These are phyloP conservation scores for Pangasius djambal DNA, from an alignment of 2,797 vertebrate species.

Conservation along the genomic window DNA sequence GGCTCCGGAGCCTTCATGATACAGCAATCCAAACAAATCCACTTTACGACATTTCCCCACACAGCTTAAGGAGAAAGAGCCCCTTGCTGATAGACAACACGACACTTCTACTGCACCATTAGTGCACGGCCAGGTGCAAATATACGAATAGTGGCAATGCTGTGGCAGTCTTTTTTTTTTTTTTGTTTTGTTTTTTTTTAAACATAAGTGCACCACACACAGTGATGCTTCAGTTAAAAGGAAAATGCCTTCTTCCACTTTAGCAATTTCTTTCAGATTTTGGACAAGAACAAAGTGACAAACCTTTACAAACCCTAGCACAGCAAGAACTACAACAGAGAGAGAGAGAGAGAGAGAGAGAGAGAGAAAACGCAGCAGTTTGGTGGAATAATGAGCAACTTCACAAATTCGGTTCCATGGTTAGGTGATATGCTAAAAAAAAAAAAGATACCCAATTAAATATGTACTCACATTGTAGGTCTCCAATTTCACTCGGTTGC, in stretches of 20 bases:
- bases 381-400: slow-evolving; percentile 18
- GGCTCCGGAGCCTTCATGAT: background rate
- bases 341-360: background rate
- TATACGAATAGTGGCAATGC: background rate
- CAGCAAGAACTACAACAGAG: background rate
- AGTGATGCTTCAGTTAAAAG: background rate
- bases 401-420: slow-evolving; percentile 19
- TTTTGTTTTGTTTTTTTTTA: background rate
- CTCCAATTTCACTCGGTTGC: slow-evolving; percentile 90
- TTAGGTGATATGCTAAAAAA: background rate
- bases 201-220: slow-evolving; percentile 7
- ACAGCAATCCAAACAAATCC: slow-evolving; percentile 1
- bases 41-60: background rate
- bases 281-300: background rate
- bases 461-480: slow-evolving; percentile 91
- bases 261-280: background rate
- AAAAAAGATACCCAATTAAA: slow-evolving; percentile 22
- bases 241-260: background rate
- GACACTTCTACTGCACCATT: background rate
- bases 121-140: background rate
- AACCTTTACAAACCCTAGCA: background rate
- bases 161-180: background rate
- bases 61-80: background rate
- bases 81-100: background rate
- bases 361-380: background rate